Conservation (phyloP, 2,888 invertebrate species). For the Diaphora mendica region DNA sequence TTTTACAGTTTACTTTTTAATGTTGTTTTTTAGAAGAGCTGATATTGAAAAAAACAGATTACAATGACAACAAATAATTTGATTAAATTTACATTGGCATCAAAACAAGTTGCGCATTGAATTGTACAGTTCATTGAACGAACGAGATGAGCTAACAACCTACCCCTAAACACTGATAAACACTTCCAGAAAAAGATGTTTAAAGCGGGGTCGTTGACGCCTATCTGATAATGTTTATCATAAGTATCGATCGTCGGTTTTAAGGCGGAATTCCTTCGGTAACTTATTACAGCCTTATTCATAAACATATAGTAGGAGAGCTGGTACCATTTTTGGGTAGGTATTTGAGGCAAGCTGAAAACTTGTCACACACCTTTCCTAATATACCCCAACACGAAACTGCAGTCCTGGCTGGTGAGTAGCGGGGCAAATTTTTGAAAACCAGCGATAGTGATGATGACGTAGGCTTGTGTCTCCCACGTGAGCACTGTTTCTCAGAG, state of each 20-base stretch:
- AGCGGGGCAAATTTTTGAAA: too few relatives aligned
- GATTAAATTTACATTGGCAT: conserved; percentile 10
- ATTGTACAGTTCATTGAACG: conserved; percentile 9
- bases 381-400: too few relatives aligned
- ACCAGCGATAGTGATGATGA: too few relatives aligned
- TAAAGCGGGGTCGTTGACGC: background rate
- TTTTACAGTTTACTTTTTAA: background rate
- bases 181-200: background rate
- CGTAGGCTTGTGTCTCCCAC: too few relatives aligned
- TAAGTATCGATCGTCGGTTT: too few relatives aligned
- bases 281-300: too few relatives aligned
- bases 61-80: conserved; percentile 12
- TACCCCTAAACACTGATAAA: background rate
- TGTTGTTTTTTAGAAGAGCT: background rate
- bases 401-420: too few relatives aligned
- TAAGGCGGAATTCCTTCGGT: background rate
- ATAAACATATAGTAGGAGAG: too few relatives aligned
- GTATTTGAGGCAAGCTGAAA: too few relatives aligned
- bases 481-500: too few relatives aligned
- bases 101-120: conserved; percentile 1
- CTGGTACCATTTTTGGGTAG: too few relatives aligned
- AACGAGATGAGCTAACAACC: background rate
- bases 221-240: background rate
- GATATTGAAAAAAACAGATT: conserved; percentile 9
- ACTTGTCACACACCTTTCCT: too few relatives aligned